Base-by-base conservation (phyloP, 2,797 vertebrate species). In the Propithecus deckenii region DNA sequence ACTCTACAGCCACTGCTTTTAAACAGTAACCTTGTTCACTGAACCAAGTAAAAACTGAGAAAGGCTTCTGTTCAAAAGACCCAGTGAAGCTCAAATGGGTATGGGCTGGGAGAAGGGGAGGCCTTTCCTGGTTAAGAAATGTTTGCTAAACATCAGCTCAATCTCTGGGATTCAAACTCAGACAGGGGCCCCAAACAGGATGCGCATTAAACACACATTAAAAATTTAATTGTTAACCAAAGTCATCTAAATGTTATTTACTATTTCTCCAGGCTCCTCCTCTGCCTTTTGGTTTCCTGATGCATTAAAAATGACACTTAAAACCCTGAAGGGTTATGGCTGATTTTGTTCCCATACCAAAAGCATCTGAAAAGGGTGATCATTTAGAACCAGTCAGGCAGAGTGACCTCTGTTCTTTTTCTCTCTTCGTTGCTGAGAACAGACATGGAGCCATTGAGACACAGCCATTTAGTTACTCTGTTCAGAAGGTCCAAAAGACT, bases 1-100 rank as follows among this genome's bases (percentile, higher is more conserved):
- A 86, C 63, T 96, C 57, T 12, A 46, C 95, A 95, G 94, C 61
- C 71, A 38, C 87, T 80, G 96, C 14, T 97, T 98, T 98, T 96
- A 98, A 97, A 98, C 86, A 96, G 97, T 91, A 97, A 98, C 92
- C 95, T 95, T 98, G 98, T 98, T 98, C 97, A 97, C 43, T 98
- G 98, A 98, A 98, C 98, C 98, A 98, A 94, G 92, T 46, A 90
- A 89, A 98, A 98, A 94, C 67, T 65, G 96, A 97, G 97, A 97
- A 94, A 94, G 65, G 96, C 52, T 23, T 97, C 96, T 97, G 98
- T 98, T 98, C 97, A 97, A 95, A 97, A 94, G 86, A 96, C 78
- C 85, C 22, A 2, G 75, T 96, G 96, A 97, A 97, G 97, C 98
- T 98, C 95, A 96, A 97, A 97, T 7, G 86, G 89, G 79, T 75